Evolutionary conservation across 2,888 invertebrate genomes (phyloP).

Genomic region (Ichneumon xanthorius): DNA sequence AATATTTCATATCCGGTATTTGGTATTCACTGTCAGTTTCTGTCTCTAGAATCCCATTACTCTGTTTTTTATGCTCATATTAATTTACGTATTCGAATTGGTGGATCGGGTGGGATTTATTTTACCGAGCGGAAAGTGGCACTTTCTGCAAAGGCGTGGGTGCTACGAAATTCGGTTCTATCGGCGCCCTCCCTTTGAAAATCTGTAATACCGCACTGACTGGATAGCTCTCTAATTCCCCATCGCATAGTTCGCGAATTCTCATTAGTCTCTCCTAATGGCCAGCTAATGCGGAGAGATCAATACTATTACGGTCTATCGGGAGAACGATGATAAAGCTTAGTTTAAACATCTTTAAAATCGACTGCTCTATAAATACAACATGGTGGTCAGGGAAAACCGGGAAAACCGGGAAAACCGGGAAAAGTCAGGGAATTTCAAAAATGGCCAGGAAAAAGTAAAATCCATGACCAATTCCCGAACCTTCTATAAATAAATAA

Average conservation of each 20-base stretch:
- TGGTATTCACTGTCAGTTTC: not conserved
- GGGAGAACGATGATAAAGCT: no score
- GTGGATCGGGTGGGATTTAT: not conserved
- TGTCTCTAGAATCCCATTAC: not conserved
- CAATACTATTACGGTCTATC: no score
- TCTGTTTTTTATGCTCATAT: not conserved
- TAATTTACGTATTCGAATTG: not conserved
- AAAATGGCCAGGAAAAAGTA: no score
- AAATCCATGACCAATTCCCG: no score
- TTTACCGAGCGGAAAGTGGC: not conserved
- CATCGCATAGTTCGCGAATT: conserved; percentile 20
- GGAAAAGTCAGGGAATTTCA: no score
- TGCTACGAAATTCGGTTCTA: not conserved
- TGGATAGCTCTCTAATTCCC: conserved; percentile 24
- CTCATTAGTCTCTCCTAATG: conserved; percentile 33
- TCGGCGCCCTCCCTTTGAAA: conserved; percentile 20
- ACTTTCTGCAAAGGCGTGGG: not conserved
- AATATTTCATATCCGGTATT: not conserved
- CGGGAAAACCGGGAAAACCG: no score
- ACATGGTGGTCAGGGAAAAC: no score
- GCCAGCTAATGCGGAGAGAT: no score
- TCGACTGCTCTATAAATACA: no score
- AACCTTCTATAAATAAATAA: no score
- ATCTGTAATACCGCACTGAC: conserved; percentile 22
- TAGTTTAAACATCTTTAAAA: no score